Evolutionary conservation across 1,140 invertebrate genomes (phyloP), one percentile per base, ranked within the genome.

Genomic region (Schlechtendalia chinensis): DNA sequence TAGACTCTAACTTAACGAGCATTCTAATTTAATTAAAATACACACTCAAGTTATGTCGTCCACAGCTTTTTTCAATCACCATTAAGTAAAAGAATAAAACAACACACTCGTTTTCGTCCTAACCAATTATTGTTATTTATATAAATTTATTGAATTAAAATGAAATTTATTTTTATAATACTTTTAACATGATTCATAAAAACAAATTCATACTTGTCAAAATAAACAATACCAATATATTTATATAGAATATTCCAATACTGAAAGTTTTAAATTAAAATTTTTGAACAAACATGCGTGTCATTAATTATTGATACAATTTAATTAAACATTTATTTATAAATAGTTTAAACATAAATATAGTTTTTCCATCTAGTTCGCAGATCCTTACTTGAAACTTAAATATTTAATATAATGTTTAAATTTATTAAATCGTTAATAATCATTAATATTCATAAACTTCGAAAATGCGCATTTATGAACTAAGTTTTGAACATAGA

Each of bases 301-400:
- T 39, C 24, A 24, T 29, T 67, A 69, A 24, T 50, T 67, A 47
- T 67, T 69, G 24, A 50, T 12, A 16, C 47, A 47, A 50, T 69
- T 47, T 69, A 69, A 69, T 69, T 69, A 69, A 69, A 69, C 8
- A 50, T 19, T 17, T 19, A 17, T 69, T 69, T 27, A 24, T 50
- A 19, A 45, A 69, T 69, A 69, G 32, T 69, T 69, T 50, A 69
- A 50, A 24, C 22, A 32, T 69, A 47, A 22, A 50, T 24, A 27
- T 50, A 47, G 45, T 32, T 69, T 24, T 69, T 45, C n/a, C 12
- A 47, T 47, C 19, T 39, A 39, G n/a, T 67, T 32, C 19, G n/a
- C 53, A 2, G 53, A 54, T 39, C 32, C 8, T 4, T 39, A 39
- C n/a, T 69, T 5, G 17, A 50, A 69, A 47, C 65, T 24, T 22